A percentile compares a stretch with the other conserved stretches of the same genome.
Evolutionary conservation across 2,113 vertebrate genomes (phyloP).

Genomic region (Picathartes gymnocephalus): DNA sequence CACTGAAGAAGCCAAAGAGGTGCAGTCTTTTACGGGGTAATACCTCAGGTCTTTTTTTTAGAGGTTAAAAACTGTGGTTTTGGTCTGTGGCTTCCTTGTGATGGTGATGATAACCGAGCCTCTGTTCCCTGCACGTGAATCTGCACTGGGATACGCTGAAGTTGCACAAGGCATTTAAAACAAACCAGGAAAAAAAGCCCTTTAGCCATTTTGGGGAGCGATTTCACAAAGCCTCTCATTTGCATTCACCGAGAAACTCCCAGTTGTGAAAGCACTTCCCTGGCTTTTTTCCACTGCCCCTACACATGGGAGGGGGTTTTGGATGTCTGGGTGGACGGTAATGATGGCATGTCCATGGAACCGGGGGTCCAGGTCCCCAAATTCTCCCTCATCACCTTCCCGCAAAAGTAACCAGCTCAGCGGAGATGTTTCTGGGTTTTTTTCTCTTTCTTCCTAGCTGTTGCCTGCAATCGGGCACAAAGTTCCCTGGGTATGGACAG

Average conservation of each 20-base stretch:
- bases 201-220: not conserved
- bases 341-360: not conserved
- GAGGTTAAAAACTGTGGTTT: not conserved
- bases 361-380: too few species aligned
- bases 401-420: not conserved
- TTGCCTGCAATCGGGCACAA: not conserved
- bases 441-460: not conserved
- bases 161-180: not conserved
- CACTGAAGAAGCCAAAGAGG: not conserved
- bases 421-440: accelerated
- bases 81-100: not conserved
- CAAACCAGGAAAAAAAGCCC: not conserved
- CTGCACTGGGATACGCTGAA: accelerated
- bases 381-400: too few species aligned
- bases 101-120: not conserved
- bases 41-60: not conserved
- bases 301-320: accelerated
- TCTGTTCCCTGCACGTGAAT: too few species aligned
- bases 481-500: not conserved
- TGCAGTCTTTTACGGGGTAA: not conserved
- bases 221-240: not conserved
- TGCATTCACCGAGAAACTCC: not conserved
- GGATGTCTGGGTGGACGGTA: accelerated
- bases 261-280: not conserved
- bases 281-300: not conserved